Percentiles rank a stretch among this genome's conserved stretches.
phyloP scores from a whole-genome alignment of 2,113 vertebrate species.

The Cathartes aura region DNA sequence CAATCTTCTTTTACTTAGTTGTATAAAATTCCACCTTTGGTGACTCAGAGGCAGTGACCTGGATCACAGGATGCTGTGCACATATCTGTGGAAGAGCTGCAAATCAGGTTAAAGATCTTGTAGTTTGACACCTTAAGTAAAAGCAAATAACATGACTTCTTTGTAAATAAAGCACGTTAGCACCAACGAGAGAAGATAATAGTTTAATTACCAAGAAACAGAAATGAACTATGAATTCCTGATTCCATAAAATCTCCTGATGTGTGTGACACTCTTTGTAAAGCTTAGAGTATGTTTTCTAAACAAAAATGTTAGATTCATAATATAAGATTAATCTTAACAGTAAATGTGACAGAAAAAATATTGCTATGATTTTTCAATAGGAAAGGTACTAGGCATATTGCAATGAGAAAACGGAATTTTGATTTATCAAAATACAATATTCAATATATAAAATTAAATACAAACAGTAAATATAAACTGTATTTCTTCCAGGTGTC shows the following conservation, averaged over 20 bases:
- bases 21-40: background rate
- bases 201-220: background rate
- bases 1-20: background rate
- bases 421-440: background rate
- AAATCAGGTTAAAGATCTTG: background rate
- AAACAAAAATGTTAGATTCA: background rate
- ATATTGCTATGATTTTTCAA: background rate
- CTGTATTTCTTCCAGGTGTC: background rate
- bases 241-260: background rate
- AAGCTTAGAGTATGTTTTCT: background rate
- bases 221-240: background rate
- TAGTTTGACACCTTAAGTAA: background rate
- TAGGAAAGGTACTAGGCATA: fast-evolving
- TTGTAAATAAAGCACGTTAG: background rate
- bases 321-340: background rate
- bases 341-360: background rate
- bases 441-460: background rate
- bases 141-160: background rate
- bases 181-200: background rate
- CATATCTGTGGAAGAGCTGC: background rate
- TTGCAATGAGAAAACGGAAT: background rate
- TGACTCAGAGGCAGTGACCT: background rate
- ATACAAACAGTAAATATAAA: background rate
- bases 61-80: background rate
- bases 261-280: background rate